These are phyloP conservation scores for Hypercompe scribonia DNA, from an alignment of 2,888 invertebrate species.

Conservation along the genomic window DNA sequence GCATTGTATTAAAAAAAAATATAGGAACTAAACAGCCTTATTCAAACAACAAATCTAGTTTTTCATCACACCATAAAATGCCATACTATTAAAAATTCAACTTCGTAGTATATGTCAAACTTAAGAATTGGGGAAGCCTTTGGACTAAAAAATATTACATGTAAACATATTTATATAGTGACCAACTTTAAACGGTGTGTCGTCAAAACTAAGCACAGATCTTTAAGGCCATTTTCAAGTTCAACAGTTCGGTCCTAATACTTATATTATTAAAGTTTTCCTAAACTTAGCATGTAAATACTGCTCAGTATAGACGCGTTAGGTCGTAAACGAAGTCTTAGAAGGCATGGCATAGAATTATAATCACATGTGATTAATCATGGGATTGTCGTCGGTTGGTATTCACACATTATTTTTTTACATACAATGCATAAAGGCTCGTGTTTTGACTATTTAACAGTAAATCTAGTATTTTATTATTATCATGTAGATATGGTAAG, in stretches of 20 bases:
- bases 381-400: too few relatives aligned
- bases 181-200: slow-evolving; percentile 49
- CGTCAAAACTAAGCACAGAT: slow-evolving; percentile 72
- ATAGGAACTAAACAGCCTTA: not conserved
- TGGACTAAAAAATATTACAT: slow-evolving; percentile 40
- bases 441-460: too few relatives aligned
- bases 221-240: slow-evolving; percentile 62
- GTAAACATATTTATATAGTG: slow-evolving; percentile 31
- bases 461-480: too few relatives aligned
- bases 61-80: not conserved
- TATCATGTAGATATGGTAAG: too few relatives aligned
- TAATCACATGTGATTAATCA: too few relatives aligned
- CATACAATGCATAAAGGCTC: too few relatives aligned
- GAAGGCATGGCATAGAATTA: too few relatives aligned
- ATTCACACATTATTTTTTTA: too few relatives aligned
- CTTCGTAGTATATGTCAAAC: not conserved
- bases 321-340: slow-evolving; percentile 31
- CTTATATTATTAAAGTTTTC: slow-evolving; percentile 55
- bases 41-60: not conserved
- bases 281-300: slow-evolving; percentile 70
- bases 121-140: slow-evolving; percentile 30
- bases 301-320: slow-evolving; percentile 64
- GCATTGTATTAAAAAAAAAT: not conserved
- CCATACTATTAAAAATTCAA: not conserved
- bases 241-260: slow-evolving; percentile 66